A percentile compares a stretch with the other conserved stretches of the same genome.
phyloP scores from a whole-genome alignment of 2,797 vertebrate species.

The Ctenopoma multispine region DNA sequence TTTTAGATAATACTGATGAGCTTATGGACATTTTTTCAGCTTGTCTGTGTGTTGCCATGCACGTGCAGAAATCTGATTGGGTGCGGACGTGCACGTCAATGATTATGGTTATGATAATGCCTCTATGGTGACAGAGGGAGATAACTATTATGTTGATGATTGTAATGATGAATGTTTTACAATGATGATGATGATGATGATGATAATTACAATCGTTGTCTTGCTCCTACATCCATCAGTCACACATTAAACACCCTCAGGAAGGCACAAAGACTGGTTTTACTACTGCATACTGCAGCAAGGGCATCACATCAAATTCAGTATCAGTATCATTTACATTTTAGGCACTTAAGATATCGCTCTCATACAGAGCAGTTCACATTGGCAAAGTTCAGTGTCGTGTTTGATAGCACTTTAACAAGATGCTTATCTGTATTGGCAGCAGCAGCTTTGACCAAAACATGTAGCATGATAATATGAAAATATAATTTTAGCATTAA shows the following conservation, averaged over 20 bases:
- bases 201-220: slow-evolving; percentile 71
- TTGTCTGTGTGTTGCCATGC: not conserved
- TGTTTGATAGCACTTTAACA: slow-evolving; percentile 39
- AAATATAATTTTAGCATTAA: too few relatives aligned
- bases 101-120: slow-evolving; percentile 67
- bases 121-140: slow-evolving; percentile 58
- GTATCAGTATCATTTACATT: slow-evolving; percentile 57
- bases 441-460: not conserved
- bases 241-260: slow-evolving; percentile 63
- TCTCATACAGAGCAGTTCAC: slow-evolving; percentile 39
- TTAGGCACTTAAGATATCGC: slow-evolving; percentile 44
- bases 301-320: slow-evolving; percentile 35
- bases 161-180: slow-evolving; percentile 79
- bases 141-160: slow-evolving; percentile 72
- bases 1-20: slow-evolving; percentile 30
- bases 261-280: slow-evolving; percentile 42
- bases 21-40: not conserved
- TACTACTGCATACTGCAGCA: slow-evolving; percentile 15
- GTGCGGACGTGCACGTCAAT: slow-evolving; percentile 19
- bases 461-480: not conserved
- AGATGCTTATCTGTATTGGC: not conserved
- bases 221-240: slow-evolving; percentile 70
- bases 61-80: not conserved
- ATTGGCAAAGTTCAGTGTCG: slow-evolving; percentile 20
- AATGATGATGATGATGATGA: slow-evolving; percentile 79